Evolutionary conservation across 1,140 invertebrate species (phyloP).

Genomic region (Euura lappo): DNA sequence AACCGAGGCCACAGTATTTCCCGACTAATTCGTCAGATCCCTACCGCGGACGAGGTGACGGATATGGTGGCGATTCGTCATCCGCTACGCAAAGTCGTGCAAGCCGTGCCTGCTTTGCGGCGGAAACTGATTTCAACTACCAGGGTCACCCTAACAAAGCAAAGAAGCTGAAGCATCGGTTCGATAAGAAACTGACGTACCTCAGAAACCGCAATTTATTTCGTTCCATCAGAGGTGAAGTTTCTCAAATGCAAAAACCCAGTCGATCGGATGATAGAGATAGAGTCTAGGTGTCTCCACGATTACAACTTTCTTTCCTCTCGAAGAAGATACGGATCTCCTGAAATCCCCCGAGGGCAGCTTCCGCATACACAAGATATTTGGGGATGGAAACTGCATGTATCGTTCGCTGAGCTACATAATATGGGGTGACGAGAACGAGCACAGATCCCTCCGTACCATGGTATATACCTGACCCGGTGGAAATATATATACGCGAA

Average conservation of each 20-base stretch:
- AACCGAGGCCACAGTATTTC: neutral
- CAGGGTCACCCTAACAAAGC: neutral
- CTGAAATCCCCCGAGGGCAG: conserved; percentile 40
- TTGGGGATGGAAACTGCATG: conserved; percentile 53
- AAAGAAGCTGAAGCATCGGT: neutral
- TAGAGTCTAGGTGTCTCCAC: neutral
- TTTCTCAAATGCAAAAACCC: neutral
- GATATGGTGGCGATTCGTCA: neutral
- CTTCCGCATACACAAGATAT: conserved; percentile 49
- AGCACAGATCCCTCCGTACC: conserved; percentile 40
- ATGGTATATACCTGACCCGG: conserved; percentile 26
- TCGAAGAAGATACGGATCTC: conserved; percentile 38
- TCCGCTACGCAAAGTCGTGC: neutral
- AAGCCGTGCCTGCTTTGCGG: neutral
- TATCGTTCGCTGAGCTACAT: conserved; percentile 51
- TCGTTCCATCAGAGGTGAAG: neutral
- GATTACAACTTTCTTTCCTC: too few species aligned
- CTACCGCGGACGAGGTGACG: neutral
- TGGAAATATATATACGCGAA: neutral
- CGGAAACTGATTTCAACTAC: neutral
- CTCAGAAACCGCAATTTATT: neutral
- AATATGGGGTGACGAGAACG: conserved; percentile 47
- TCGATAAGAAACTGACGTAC: neutral
- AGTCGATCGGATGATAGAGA: neutral
- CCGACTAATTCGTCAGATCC: neutral